These are phyloP conservation scores for Lampropteryx suffumata DNA, from an alignment of 2,888 invertebrate genomes.

Conservation along the genomic window DNA sequence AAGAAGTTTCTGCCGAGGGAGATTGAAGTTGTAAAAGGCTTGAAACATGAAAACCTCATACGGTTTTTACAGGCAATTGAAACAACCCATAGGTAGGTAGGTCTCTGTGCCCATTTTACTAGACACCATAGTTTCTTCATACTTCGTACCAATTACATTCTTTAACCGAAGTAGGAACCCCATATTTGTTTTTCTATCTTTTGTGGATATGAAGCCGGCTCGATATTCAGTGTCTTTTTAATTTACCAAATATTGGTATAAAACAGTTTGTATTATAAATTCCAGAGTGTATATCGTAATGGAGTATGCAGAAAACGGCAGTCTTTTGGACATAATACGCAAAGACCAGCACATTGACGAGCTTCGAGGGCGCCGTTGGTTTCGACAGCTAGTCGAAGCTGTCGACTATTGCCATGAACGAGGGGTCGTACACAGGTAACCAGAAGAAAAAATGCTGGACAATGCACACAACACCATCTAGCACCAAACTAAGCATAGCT, in stretches of 20 bases:
- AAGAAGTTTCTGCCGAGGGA: slow-evolving; percentile 91
- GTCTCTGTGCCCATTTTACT: neutral
- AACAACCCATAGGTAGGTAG: slow-evolving; percentile 88
- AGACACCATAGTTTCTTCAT: no score
- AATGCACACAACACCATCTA: no score
- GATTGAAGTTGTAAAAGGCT: slow-evolving; percentile 91
- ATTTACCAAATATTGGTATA: no score
- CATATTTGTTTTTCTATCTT: no score
- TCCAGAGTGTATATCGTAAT: slow-evolving; percentile 91
- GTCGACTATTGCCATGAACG: slow-evolving; percentile 90
- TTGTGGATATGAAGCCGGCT: no score
- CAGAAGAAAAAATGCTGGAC: no score
- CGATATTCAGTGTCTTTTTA: no score
- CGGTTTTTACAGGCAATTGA: slow-evolving; percentile 92
- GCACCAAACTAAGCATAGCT: no score
- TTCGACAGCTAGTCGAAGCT: slow-evolving; percentile 87
- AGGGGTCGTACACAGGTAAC: slow-evolving; percentile 91
- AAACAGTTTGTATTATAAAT: neutral
- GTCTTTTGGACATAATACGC: slow-evolving; percentile 89
- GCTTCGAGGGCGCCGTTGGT: slow-evolving; percentile 86
- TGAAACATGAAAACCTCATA: slow-evolving; percentile 91
- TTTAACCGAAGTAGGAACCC: no score
- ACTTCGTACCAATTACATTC: no score
- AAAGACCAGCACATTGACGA: slow-evolving; percentile 89
- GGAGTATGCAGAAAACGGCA: slow-evolving; percentile 92